phyloP scores from a whole-genome alignment of 2,113 vertebrate genomes.

The Rutilus rutilus region DNA sequence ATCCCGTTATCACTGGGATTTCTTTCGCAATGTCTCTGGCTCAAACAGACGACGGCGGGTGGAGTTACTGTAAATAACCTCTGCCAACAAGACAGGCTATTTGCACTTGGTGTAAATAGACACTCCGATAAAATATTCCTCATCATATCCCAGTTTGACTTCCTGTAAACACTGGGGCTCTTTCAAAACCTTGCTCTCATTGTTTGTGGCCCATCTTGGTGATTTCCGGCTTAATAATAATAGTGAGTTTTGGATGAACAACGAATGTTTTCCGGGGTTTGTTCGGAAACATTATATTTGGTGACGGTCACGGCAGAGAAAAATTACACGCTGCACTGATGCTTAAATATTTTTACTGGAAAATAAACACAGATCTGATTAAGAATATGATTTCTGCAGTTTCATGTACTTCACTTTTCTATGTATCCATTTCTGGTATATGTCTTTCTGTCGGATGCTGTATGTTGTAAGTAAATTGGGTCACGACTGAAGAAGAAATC shows the following conservation, averaged over 20 bases:
- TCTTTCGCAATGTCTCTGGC: too few relatives aligned
- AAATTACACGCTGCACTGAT: not conserved
- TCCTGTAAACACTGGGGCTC: not conserved
- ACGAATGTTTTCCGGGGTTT: not conserved
- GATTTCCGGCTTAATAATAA: not conserved
- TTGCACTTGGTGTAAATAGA: too few relatives aligned
- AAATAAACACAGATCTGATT: too few relatives aligned
- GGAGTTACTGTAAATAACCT: too few relatives aligned
- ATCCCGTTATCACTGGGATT: too few relatives aligned
- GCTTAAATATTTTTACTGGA: too few relatives aligned
- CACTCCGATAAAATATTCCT: not conserved
- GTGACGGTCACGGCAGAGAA: not conserved
- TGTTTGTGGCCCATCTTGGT: not conserved
- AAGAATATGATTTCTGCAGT: too few relatives aligned
- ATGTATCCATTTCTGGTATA: not conserved
- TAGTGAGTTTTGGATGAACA: not conserved
- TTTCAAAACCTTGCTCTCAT: too few relatives aligned
- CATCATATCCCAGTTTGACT: not conserved
- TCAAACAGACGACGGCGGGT: too few relatives aligned
- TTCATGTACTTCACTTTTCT: not conserved
- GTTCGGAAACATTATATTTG: not conserved
- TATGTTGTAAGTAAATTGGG: slow-evolving; percentile 63
- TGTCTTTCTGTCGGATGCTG: not conserved
- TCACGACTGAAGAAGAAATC: slow-evolving; percentile 65
- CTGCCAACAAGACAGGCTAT: too few relatives aligned